These are phyloP conservation scores for Aphis craccivora DNA, from an alignment of 1,140 invertebrate species.

Conservation along the genomic window DNA sequence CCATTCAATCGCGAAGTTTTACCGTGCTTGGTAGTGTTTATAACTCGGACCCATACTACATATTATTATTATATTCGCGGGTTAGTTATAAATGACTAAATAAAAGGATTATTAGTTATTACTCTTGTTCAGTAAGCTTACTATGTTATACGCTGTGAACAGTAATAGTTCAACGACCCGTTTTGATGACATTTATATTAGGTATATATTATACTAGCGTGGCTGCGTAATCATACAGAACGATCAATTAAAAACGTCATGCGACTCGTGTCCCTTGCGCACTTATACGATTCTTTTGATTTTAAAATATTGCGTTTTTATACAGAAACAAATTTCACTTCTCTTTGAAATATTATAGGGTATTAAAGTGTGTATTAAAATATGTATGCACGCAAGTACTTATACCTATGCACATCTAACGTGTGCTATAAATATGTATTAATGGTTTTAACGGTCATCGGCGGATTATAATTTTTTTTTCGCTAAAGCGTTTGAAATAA, in stretches of 20 bases:
- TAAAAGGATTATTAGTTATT: neutral
- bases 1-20: too few relatives aligned
- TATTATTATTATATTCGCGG: too few relatives aligned
- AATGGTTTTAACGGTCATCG: neutral
- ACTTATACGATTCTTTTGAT: neutral
- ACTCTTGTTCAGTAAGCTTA: neutral
- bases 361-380: neutral
- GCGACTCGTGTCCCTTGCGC: neutral
- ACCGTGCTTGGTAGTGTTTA: too few relatives aligned
- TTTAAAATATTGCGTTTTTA: conserved; percentile 15
- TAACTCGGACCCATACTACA: too few relatives aligned
- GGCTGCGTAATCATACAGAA: neutral
- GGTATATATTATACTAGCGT: neutral
- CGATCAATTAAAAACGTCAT: neutral
- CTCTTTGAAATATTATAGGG: neutral
- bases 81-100: neutral
- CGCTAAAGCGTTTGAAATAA: neutral
- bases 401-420: neutral
- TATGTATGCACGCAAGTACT: neutral
- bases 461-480: neutral
- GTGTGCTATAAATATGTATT: neutral
- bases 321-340: neutral
- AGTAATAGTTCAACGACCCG: neutral
- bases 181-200: neutral
- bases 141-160: neutral